Conservation (phyloP, 2,888 invertebrate species). For the Oasisia sp. region DNA sequence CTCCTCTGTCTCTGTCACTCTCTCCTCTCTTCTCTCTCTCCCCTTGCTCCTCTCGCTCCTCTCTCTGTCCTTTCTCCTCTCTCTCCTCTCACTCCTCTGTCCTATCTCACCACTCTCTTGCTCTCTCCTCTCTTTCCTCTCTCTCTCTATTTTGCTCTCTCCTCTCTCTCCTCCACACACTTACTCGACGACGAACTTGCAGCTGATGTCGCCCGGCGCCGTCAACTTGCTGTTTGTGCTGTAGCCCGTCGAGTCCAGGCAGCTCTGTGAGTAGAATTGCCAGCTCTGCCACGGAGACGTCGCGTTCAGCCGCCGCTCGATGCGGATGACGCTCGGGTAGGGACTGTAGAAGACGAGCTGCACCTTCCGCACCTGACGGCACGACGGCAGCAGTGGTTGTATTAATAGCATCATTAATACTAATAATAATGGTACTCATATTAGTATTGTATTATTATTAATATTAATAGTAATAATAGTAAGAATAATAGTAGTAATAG, state of each 20-base stretch:
- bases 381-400: neutral
- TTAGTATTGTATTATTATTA: no score
- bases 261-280: conserved; percentile 35
- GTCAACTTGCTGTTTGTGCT: conserved; percentile 23
- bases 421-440: no score
- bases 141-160: neutral
- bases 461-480: no score
- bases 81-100: no score
- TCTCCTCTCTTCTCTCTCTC: no score
- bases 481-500: no score
- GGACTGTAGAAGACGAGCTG: conserved; percentile 33
- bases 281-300: conserved; percentile 28
- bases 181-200: conserved; percentile 30
- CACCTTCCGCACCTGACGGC: conserved; percentile 30
- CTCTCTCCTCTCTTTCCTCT: no score
- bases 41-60: no score
- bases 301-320: conserved; percentile 26
- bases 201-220: conserved; percentile 29
- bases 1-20: no score
- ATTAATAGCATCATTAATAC: neutral
- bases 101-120: rapidly evolving
- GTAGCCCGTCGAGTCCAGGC: conserved; percentile 22
- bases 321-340: conserved; percentile 23
- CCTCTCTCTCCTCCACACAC: neutral
- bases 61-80: no score